Evolutionary conservation across 2,888 invertebrate genomes (phyloP), one percentile per base, ranked within the genome.

Genomic region (Pollenia amentaria): DNA sequence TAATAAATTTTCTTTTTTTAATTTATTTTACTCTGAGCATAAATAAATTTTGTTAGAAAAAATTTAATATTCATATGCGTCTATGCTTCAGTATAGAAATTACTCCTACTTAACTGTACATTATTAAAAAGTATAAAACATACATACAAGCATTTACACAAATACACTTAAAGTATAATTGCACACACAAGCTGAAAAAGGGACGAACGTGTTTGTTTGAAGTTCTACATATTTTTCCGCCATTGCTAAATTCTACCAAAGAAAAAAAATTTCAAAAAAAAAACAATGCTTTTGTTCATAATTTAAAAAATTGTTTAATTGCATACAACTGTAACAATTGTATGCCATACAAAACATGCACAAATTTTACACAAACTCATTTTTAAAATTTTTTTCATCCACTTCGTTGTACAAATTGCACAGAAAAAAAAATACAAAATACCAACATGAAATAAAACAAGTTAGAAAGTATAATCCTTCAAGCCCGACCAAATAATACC

Each of bases 311-410:
- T 62, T 75, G 14, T 46, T 62, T 65, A 69, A 69, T 69, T 82
- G 44, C 76, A 82, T 51, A 57, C 67, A 75, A 75, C 73, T 40
- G 42, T 46, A 75, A 69, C 70, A 80, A 69, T 82, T 76, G 69
- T 70, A 44, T 18, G n/a, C 16, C 53, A n/a, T 64, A 69, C 76
- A 76, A 60, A 82, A 76, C 69, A 82, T 53, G 69, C 14, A 48
- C 51, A 75, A 67, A 73, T 64, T 70, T 53, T 64, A 67, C n/a
- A 60, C 38, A 55, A 55, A 48, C 6, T 4, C 12, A 40, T 48
- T 12, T 14, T 29, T 18, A 44, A 44, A 21, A 46, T 29, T 21
- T 80, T 44, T 38, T 42, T 21, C 18, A 16, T 51, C 16, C 0
- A 16, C 14, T 16, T 53, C 11, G 18, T n/a, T 1, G 18, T 38